phyloP scores from a whole-genome alignment of 2,113 vertebrate genomes.

The Caloenas nicobarica region DNA sequence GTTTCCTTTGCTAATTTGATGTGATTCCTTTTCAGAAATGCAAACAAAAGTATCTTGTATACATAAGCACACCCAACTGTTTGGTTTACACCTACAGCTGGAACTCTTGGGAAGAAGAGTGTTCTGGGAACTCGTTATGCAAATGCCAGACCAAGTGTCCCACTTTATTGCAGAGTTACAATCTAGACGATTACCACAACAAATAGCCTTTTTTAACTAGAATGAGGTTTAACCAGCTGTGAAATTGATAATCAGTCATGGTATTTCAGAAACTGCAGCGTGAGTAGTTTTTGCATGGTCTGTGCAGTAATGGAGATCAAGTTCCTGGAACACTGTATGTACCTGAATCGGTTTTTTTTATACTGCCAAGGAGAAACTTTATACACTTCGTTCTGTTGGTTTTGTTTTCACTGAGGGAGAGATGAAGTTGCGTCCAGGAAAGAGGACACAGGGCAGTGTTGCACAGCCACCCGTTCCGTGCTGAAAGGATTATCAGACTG shows the following conservation, averaged over 20 bases:
- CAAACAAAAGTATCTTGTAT: neutral
- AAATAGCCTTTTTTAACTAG: slow-evolving; percentile 46
- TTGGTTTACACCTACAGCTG: slow-evolving; percentile 39
- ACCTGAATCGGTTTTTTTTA: slow-evolving; percentile 1
- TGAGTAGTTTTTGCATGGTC: slow-evolving; percentile 11
- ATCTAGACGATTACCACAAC: slow-evolving; percentile 36
- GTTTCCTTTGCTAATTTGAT: neutral
- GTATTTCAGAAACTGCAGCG: slow-evolving; percentile 45
- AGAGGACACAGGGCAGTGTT: neutral
- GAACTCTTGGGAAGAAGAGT: neutral
- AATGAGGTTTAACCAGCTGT: slow-evolving; percentile 62
- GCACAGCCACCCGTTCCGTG: neutral
- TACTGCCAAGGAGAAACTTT: neutral
- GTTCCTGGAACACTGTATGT: neutral
- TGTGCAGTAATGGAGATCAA: neutral
- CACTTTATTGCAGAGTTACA: slow-evolving; percentile 44
- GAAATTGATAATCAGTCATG: slow-evolving; percentile 51
- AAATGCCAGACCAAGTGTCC: slow-evolving; percentile 46
- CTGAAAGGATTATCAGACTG: neutral
- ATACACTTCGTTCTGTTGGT: neutral
- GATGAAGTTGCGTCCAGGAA: neutral
- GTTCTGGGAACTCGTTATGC: slow-evolving; percentile 18
- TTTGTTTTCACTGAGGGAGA: neutral
- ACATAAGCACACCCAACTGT: neutral
- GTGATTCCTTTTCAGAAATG: neutral